phyloP scores from a whole-genome alignment of 2,113 vertebrate genomes.

The Eudorcas thomsonii region DNA sequence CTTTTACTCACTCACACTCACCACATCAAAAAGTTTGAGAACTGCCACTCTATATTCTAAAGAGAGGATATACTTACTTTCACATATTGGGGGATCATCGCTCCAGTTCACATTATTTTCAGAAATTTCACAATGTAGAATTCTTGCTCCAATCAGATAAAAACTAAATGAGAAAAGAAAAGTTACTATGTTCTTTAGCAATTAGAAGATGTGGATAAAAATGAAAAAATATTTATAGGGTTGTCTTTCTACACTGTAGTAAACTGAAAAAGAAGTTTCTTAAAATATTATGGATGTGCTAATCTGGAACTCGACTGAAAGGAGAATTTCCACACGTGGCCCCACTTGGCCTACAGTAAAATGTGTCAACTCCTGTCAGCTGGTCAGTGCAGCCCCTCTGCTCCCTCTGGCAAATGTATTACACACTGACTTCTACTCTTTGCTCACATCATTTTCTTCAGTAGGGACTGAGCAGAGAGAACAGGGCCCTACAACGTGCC shows the following conservation, averaged over 20 bases:
- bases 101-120: fast-evolving
- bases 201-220: not conserved
- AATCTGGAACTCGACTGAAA: not conserved
- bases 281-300: not conserved
- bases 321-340: not conserved
- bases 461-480: not conserved
- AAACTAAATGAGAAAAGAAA: slow-evolving; percentile 50
- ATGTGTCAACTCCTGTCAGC: not conserved
- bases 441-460: not conserved
- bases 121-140: slow-evolving; percentile 8
- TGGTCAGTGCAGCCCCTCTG: not conserved
- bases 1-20: not conserved
- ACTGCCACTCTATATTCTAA: not conserved
- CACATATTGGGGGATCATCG: not conserved
- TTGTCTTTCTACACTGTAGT: not conserved
- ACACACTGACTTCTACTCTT: not conserved
- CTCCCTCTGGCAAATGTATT: not conserved
- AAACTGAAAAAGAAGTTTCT: not conserved
- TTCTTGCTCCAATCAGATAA: not conserved
- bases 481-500: not conserved
- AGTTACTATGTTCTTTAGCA: not conserved
- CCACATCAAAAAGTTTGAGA: not conserved
- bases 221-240: not conserved
- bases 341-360: not conserved
- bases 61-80: slow-evolving; percentile 44